These are phyloP conservation scores for Osedax fenrisi DNA, from an alignment of 2,888 invertebrate species.

Conservation along the genomic window DNA sequence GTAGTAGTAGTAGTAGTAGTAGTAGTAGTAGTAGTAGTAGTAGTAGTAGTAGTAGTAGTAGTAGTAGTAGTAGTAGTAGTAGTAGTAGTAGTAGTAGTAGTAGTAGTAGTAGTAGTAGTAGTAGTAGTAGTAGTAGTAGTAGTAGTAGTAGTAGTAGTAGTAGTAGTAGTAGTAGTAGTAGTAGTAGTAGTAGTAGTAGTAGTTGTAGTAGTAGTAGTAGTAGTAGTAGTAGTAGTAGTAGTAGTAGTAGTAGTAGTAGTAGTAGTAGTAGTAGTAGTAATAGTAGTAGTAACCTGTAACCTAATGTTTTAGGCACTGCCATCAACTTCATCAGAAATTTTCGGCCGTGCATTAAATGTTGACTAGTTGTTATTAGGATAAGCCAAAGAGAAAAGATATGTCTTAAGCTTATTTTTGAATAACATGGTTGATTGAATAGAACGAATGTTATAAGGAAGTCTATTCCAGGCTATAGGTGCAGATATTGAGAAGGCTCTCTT, in stretches of 20 bases:
- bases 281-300: too few relatives aligned
- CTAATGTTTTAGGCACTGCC: too few relatives aligned
- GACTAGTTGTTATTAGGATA: too few relatives aligned
- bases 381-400: too few relatives aligned
- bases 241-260: conserved; percentile 13
- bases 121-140: conserved; percentile 13
- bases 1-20: conserved; percentile 13
- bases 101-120: conserved; percentile 18
- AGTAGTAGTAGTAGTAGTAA: neutral
- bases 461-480: too few relatives aligned
- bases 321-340: too few relatives aligned
- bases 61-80: conserved; percentile 15
- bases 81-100: conserved; percentile 19
- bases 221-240: neutral
- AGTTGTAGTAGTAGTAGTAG: conserved; percentile 7
- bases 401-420: too few relatives aligned
- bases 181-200: conserved; percentile 14
- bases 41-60: conserved; percentile 15
- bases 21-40: conserved; percentile 15
- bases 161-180: conserved; percentile 18
- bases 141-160: conserved; percentile 19
- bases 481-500: too few relatives aligned
- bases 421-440: too few relatives aligned
- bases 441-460: too few relatives aligned
- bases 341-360: neutral